These are phyloP conservation scores for Lysiphlebus fabarum DNA, from an alignment of 1,140 invertebrate species.

Conservation along the genomic window DNA sequence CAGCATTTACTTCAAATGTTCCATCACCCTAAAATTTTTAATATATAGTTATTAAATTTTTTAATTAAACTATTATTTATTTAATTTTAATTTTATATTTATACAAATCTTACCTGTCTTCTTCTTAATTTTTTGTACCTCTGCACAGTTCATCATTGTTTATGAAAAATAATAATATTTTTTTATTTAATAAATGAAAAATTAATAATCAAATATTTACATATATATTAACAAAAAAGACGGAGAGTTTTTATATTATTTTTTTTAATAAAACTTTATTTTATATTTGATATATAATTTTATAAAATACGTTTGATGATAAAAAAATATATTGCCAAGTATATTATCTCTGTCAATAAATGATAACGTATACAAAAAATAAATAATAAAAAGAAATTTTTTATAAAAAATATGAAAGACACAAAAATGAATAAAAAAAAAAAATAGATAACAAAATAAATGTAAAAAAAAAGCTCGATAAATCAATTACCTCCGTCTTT, in stretches of 20 bases:
- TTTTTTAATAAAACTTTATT: slow-evolving; percentile 1
- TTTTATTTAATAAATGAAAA: slow-evolving; percentile 1
- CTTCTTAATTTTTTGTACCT: slow-evolving; percentile 88
- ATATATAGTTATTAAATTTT: slow-evolving; percentile 23
- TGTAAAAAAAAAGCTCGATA: slow-evolving; percentile 18
- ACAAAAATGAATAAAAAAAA: too few species aligned
- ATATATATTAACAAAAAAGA: not conserved
- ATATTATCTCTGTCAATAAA: too few species aligned
- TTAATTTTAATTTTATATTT: slow-evolving; percentile 20
- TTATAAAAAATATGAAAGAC: too few species aligned
- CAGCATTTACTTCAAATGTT: slow-evolving; percentile 69
- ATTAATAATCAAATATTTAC: not conserved
- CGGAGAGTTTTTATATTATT: not conserved
- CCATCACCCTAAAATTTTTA: slow-evolving; percentile 70
- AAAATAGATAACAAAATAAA: slow-evolving; percentile 18
- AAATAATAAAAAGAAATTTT: too few species aligned
- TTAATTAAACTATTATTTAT: slow-evolving; percentile 38
- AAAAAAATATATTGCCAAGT: too few species aligned
- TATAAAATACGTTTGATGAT: too few species aligned
- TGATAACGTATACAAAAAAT: too few species aligned
- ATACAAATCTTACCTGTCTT: slow-evolving; percentile 68
- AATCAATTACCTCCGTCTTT: slow-evolving; percentile 10
- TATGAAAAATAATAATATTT: slow-evolving; percentile 38
- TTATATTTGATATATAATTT: not conserved
- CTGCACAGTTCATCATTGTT: slow-evolving; percentile 53